A percentile compares a stretch with the other conserved stretches of the same genome.
Evolutionary conservation across 1,140 invertebrate species (phyloP).

Genomic region (Drosophila nigrodunni): DNA sequence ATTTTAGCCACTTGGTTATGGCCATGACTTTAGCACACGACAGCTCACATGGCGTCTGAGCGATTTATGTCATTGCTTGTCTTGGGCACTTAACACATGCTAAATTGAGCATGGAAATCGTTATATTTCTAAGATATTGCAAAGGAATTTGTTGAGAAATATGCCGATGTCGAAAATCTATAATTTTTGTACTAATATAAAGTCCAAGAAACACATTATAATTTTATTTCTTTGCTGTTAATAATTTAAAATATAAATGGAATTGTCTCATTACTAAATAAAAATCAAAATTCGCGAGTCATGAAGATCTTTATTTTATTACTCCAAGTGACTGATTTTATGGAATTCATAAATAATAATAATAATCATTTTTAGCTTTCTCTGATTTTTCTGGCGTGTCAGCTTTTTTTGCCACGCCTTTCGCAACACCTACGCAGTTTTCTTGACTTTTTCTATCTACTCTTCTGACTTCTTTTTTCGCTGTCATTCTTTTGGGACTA

Average conservation of each 20-base stretch:
- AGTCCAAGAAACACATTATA: too few relatives aligned
- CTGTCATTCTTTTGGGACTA: constrained; percentile 23
- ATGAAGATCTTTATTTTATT: too few relatives aligned
- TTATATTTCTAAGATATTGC: too few relatives aligned
- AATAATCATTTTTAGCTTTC: too few relatives aligned
- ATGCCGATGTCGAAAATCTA: neutral
- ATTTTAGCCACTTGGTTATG: constrained; percentile 46
- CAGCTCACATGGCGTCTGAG: constrained; percentile 51
- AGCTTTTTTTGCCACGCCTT: constrained; percentile 10
- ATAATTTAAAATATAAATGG: too few relatives aligned
- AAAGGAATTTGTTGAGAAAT: neutral
- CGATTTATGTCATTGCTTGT: constrained; percentile 25
- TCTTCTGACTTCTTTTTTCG: neutral
- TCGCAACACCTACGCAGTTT: constrained; percentile 52
- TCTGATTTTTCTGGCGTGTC: too few relatives aligned
- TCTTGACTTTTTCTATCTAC: constrained; percentile 1
- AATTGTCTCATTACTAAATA: too few relatives aligned
- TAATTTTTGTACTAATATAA: too few relatives aligned
- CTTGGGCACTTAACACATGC: neutral
- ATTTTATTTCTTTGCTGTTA: too few relatives aligned
- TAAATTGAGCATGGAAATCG: neutral
- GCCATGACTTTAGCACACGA: constrained; percentile 7
- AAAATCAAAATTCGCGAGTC: too few relatives aligned
- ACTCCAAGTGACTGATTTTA: too few relatives aligned
- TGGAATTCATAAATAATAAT: too few relatives aligned